Conservation (phyloP, 2,113 vertebrate species). For the Microtus oregoni region DNA sequence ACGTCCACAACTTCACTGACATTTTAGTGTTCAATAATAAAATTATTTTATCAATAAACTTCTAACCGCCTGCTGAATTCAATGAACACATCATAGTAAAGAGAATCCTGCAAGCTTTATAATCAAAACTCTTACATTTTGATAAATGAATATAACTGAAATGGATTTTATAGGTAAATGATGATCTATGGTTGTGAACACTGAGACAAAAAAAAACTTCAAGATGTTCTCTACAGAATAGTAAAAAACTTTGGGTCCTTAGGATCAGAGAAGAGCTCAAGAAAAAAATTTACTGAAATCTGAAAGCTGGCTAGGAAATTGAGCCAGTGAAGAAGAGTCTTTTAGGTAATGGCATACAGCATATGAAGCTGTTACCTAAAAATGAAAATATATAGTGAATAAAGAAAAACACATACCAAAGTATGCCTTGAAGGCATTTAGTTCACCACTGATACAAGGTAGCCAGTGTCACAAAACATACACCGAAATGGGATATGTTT, state of each 20-base stretch:
- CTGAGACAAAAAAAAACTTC: background rate
- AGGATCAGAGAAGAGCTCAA: background rate
- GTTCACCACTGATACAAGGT: background rate
- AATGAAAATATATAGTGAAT: background rate
- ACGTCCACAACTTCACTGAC: background rate
- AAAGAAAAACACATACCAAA: background rate
- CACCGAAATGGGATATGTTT: background rate
- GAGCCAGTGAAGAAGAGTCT: background rate
- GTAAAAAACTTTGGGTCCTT: background rate
- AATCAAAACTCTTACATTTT: background rate
- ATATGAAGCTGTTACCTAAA: background rate
- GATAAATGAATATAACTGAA: background rate
- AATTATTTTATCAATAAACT: background rate
- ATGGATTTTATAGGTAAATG: background rate
- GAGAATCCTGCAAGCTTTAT: background rate
- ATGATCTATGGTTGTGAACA: background rate
- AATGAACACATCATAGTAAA: background rate
- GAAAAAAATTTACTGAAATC: background rate
- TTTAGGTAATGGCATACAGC: background rate
- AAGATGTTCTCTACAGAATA: rapidly evolving
- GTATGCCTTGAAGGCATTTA: background rate
- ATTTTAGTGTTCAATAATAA: background rate
- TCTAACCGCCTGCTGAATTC: background rate
- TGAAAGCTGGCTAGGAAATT: background rate
- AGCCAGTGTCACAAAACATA: background rate